phyloP scores from a whole-genome alignment of 2,888 invertebrate genomes.

The Schizaphis graminum region DNA sequence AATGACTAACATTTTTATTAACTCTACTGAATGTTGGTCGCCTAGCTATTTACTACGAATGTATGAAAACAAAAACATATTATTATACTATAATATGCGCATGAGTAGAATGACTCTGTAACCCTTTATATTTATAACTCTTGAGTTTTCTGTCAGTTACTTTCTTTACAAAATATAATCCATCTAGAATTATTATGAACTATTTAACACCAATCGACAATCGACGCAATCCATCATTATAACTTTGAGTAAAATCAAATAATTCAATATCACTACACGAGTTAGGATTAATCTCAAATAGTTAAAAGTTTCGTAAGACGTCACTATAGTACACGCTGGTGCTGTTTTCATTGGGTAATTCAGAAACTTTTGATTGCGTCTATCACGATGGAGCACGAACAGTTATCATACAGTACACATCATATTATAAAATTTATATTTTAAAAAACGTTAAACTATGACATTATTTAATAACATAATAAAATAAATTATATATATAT shows the following conservation, averaged over 20 bases:
- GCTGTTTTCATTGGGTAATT: not conserved
- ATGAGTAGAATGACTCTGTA: not conserved
- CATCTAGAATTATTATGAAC: not conserved
- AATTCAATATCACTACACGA: slow-evolving; percentile 1
- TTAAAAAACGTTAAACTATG: not conserved
- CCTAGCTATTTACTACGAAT: not conserved
- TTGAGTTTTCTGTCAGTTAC: not conserved
- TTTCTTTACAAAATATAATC: not conserved
- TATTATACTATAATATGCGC: not conserved
- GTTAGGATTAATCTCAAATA: not conserved
- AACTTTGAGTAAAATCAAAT: not conserved
- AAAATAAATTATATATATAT: not conserved
- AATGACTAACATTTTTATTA: not conserved
- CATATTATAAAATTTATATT: not conserved
- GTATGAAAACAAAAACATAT: not conserved
- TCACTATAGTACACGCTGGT: not conserved
- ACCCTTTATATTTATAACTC: not conserved
- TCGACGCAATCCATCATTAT: not conserved
- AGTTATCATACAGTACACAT: not conserved
- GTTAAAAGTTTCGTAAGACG: not conserved
- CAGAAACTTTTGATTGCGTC: not conserved
- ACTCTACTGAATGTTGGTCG: not conserved
- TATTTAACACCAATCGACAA: not conserved
- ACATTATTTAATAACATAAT: not conserved
- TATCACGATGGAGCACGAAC: not conserved